Evolutionary conservation across 2,797 vertebrate species (phyloP).

Genomic region (Microctenopoma stevenorrisi): DNA sequence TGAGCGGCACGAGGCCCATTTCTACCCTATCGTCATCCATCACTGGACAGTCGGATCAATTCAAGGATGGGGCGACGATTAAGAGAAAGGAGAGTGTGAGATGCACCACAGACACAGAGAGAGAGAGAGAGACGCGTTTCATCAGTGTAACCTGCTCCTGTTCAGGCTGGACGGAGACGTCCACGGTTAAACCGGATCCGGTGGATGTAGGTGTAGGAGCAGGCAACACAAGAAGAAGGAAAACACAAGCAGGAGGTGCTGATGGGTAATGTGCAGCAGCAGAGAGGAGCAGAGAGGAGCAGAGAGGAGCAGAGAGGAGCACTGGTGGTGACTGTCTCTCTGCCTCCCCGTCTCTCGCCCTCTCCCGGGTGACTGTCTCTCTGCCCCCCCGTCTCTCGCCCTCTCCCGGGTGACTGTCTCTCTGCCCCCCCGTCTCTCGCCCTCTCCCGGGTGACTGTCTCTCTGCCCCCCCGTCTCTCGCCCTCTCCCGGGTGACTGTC

Average conservation of each 20-base stretch:
- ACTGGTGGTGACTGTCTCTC: too few relatives aligned
- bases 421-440: background rate
- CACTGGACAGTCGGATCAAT: background rate
- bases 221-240: too few relatives aligned
- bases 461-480: too few relatives aligned
- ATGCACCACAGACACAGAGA: background rate
- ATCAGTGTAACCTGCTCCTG: too few relatives aligned
- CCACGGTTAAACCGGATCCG: too few relatives aligned
- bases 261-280: conserved; percentile 15
- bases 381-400: too few relatives aligned
- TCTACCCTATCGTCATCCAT: conserved; percentile 5
- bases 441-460: conserved; percentile 10
- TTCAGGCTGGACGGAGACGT: too few relatives aligned
- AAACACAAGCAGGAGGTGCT: background rate
- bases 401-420: background rate
- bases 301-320: background rate
- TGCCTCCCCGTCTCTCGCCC: too few relatives aligned
- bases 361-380: too few relatives aligned
- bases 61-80: background rate
- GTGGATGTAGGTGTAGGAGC: background rate
- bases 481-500: background rate
- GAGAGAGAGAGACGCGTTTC: too few relatives aligned
- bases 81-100: background rate
- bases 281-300: background rate
- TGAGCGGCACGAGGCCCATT: conserved; percentile 18